phyloP scores from a whole-genome alignment of 2,113 vertebrate genomes.

The Vicugna pacos region DNA sequence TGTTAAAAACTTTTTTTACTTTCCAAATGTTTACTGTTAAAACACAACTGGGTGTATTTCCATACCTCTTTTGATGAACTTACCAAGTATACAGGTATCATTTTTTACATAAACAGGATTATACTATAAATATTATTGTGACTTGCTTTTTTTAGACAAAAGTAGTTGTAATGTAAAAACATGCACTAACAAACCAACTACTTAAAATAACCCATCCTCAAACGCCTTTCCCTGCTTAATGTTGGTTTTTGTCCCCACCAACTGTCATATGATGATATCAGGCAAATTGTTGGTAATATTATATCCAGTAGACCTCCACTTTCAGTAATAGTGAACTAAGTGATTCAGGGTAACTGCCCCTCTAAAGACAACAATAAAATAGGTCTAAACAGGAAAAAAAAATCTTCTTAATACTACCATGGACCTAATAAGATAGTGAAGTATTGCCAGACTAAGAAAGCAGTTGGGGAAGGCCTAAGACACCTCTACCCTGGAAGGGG shows the following conservation, averaged over 20 bases:
- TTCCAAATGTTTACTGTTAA: neutral
- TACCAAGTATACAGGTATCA: neutral
- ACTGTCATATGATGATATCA: neutral
- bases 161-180: neutral
- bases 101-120: neutral
- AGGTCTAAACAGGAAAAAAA: conserved; percentile 2
- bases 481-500: neutral
- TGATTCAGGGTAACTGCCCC: neutral
- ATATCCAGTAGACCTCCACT: neutral
- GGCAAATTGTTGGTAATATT: neutral
- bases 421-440: neutral
- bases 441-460: neutral
- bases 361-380: neutral
- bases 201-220: neutral
- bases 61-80: neutral
- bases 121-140: neutral
- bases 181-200: neutral
- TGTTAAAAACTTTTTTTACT: neutral
- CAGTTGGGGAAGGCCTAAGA: neutral
- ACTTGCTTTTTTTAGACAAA: neutral
- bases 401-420: neutral
- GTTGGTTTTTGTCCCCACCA: neutral
- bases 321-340: neutral
- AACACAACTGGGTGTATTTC: neutral
- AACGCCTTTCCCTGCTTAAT: neutral